phyloP scores from a whole-genome alignment of 1,140 invertebrate genomes.

The Chrysoperla carnea region DNA sequence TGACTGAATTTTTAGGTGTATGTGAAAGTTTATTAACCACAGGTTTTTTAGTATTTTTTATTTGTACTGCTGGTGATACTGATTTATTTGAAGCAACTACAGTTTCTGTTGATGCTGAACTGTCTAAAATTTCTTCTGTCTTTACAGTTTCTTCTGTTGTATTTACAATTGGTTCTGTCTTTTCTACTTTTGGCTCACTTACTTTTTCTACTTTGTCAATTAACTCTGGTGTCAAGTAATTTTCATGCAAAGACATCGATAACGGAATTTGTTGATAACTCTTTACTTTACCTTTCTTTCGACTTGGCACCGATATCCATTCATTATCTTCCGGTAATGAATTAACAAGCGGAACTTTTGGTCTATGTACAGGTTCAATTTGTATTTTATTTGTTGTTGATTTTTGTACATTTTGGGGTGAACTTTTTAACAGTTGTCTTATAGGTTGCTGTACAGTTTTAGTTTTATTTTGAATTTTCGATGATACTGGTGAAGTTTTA shows the following conservation, averaged over 20 bases:
- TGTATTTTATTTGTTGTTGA: too few relatives aligned
- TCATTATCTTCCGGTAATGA: constrained; percentile 5
- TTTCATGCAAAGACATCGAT: neutral
- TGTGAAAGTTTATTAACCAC: neutral
- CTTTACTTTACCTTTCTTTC: constrained; percentile 19
- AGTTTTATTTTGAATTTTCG: too few relatives aligned
- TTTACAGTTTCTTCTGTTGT: neutral
- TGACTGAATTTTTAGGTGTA: neutral
- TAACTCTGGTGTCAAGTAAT: neutral
- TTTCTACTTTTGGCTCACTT: neutral
- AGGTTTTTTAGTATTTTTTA: neutral
- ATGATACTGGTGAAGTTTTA: too few relatives aligned
- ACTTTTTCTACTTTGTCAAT: neutral
- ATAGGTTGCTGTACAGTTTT: too few relatives aligned
- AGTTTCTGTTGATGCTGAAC: neutral
- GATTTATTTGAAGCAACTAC: neutral
- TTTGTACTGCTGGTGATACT: neutral
- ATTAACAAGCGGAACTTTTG: too few relatives aligned
- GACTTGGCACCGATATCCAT: constrained; percentile 20
- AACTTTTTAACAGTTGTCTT: too few relatives aligned
- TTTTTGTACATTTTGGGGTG: too few relatives aligned
- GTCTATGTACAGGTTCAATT: too few relatives aligned
- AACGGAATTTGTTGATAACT: constrained; percentile 6
- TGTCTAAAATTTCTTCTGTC: neutral
- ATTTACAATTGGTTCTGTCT: neutral